Evolutionary conservation across 2,888 invertebrate genomes (phyloP).

Genomic region (Sacculina carcini): DNA sequence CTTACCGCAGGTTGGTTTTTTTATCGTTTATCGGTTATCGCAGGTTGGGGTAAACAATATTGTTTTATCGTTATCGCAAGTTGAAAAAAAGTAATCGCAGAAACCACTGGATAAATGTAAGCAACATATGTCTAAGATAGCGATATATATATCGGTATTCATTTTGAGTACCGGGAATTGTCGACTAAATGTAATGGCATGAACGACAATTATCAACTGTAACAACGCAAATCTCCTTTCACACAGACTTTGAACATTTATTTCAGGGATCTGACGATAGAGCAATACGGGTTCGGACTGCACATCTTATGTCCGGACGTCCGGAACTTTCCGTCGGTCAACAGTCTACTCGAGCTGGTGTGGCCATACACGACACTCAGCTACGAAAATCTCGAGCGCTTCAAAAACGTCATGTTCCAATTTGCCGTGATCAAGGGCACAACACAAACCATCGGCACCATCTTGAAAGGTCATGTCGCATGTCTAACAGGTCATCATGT

Average conservation of each 20-base stretch:
- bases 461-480: neutral
- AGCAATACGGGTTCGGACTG: conserved; percentile 5
- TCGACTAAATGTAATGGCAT: too few species aligned
- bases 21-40: too few species aligned
- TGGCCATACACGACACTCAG: conserved; percentile 8
- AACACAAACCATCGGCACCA: neutral
- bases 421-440: conserved; percentile 4
- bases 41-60: too few species aligned
- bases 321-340: neutral
- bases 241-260: neutral
- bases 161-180: too few species aligned
- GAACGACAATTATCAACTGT: too few species aligned
- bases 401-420: conserved; percentile 8
- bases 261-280: neutral
- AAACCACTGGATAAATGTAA: too few species aligned
- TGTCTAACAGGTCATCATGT: too few species aligned
- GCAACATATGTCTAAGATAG: too few species aligned
- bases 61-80: too few species aligned
- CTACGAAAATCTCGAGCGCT: conserved; percentile 6
- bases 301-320: conserved; percentile 1
- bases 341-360: conserved; percentile 1
- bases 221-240: neutral
- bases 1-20: too few species aligned
- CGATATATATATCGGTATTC: too few species aligned
- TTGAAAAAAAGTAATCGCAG: too few species aligned